phyloP scores from a whole-genome alignment of 2,113 vertebrate species.

The Gnathonemus echidnorhynchus region DNA sequence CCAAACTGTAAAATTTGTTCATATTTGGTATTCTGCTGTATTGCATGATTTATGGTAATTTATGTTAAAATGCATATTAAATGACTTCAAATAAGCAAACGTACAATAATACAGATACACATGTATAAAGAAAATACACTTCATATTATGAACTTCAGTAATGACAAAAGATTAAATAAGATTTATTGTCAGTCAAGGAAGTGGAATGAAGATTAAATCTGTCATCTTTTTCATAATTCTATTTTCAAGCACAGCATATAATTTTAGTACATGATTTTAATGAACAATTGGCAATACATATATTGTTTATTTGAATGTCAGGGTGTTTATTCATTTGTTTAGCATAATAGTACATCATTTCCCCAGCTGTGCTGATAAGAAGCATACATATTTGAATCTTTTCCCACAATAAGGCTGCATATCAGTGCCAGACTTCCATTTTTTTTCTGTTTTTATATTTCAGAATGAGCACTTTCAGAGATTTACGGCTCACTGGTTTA shows the following conservation, averaged over 20 bases:
- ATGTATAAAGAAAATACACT: neutral
- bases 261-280: neutral
- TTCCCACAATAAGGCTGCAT: constrained; percentile 27
- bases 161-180: neutral
- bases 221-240: neutral
- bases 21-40: neutral
- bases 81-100: neutral
- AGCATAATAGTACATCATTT: constrained; percentile 22
- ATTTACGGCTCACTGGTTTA: constrained; percentile 53
- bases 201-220: neutral
- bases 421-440: constrained; percentile 15
- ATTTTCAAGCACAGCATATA: neutral
- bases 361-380: constrained; percentile 39
- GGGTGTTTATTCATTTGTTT: constrained; percentile 45
- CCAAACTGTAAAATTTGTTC: neutral
- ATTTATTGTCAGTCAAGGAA: neutral
- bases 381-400: constrained; percentile 36
- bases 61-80: neutral
- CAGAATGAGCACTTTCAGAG: constrained; percentile 49
- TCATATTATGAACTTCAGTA: neutral
- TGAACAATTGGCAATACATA: constrained; percentile 10
- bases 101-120: neutral
- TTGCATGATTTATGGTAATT: neutral
- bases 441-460: constrained; percentile 30
- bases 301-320: constrained; percentile 44